Evolutionary conservation across 2,888 invertebrate genomes (phyloP).

Genomic region (Rhynchonema sp.): DNA sequence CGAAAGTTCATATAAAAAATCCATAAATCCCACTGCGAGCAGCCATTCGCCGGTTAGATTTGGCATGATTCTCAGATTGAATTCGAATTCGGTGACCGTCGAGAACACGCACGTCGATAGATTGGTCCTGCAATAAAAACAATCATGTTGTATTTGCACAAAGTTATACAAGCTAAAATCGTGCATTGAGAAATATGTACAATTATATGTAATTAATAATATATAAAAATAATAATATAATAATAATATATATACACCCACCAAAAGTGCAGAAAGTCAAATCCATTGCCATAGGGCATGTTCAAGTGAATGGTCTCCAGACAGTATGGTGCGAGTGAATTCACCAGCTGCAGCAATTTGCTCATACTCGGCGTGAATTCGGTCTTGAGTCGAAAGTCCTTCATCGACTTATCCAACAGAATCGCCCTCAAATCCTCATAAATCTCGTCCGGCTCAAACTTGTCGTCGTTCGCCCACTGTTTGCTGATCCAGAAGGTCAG

Average conservation of each 20-base stretch:
- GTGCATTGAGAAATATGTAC: no score
- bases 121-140: no score
- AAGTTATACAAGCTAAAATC: no score
- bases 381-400: background rate
- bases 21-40: no score
- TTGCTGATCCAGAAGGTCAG: background rate
- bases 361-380: background rate
- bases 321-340: background rate
- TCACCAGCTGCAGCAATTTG: background rate
- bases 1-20: no score
- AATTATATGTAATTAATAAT: no score
- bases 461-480: background rate
- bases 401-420: background rate
- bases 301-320: background rate
- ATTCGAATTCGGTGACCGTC: background rate
- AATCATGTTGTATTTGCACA: no score
- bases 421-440: background rate
- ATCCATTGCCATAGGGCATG: background rate
- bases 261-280: background rate
- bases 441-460: background rate
- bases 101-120: background rate
- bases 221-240: no score
- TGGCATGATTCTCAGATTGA: background rate
- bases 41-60: background rate
- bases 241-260: background rate